These are phyloP conservation scores for Monochamus saltuarius DNA, from an alignment of 1,140 invertebrate species.

Conservation along the genomic window DNA sequence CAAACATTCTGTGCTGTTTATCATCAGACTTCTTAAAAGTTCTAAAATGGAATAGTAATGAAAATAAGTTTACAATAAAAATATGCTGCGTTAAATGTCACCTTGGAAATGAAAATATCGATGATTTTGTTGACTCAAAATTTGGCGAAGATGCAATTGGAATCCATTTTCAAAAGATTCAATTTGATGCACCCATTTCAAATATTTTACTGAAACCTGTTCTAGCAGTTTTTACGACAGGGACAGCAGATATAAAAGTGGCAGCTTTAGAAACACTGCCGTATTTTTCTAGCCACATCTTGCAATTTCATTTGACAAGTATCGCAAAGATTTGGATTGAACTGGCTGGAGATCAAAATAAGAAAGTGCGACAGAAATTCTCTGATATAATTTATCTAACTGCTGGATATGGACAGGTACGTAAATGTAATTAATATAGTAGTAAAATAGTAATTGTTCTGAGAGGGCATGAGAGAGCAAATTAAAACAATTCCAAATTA, in stretches of 20 bases:
- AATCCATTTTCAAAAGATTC: constrained; percentile 4
- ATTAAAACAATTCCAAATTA: no score
- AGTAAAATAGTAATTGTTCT: no score
- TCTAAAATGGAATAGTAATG: not conserved
- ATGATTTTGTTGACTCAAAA: not conserved
- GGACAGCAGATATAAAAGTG: constrained; percentile 22
- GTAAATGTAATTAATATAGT: constrained; percentile 11
- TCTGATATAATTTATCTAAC: constrained; percentile 39
- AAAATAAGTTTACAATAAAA: not conserved
- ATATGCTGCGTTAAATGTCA: constrained; percentile 11
- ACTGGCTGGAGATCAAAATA: constrained; percentile 48
- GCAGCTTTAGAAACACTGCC: constrained; percentile 27
- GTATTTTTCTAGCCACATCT: constrained; percentile 52
- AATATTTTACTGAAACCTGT: constrained; percentile 26
- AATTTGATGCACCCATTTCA: not conserved
- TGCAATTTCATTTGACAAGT: constrained; percentile 50
- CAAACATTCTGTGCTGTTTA: constrained; percentile 26
- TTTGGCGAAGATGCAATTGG: not conserved
- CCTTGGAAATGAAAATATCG: not conserved
- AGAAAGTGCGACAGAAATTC: constrained; percentile 48
- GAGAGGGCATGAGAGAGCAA: no score
- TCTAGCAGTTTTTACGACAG: constrained; percentile 22
- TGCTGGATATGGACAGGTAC: constrained; percentile 47
- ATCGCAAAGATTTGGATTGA: constrained; percentile 50
- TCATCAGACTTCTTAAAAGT: constrained; percentile 20